These are phyloP conservation scores for Zele albiditarsus DNA, from an alignment of 2,888 invertebrate genomes.

Conservation along the genomic window DNA sequence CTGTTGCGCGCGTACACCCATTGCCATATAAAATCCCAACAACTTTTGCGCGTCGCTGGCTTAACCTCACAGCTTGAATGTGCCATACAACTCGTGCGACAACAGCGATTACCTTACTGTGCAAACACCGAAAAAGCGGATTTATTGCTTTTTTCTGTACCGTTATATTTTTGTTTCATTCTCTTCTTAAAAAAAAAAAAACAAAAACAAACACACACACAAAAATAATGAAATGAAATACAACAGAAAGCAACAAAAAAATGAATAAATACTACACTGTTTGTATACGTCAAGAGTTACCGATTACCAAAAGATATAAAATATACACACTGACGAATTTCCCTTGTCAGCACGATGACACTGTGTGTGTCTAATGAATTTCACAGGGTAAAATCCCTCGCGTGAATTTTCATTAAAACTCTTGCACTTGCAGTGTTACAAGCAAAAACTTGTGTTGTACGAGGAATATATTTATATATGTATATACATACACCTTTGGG, in stretches of 20 bases:
- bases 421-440: background rate
- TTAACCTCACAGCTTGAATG: slow-evolving; percentile 39
- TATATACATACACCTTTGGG: slow-evolving; percentile 29
- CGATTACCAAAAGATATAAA: background rate
- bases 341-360: background rate
- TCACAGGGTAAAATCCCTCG: background rate
- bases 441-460: background rate
- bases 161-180: slow-evolving; percentile 7
- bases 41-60: slow-evolving; percentile 36
- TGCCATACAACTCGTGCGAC: slow-evolving; percentile 28
- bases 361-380: background rate
- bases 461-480: slow-evolving; percentile 5
- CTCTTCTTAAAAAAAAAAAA: background rate
- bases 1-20: slow-evolving; percentile 27
- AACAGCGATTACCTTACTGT: background rate
- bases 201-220: background rate
- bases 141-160: slow-evolving; percentile 24
- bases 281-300: background rate
- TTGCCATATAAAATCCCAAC: slow-evolving; percentile 37
- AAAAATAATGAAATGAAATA: background rate
- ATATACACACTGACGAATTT: background rate
- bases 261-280: background rate
- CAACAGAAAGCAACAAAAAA: background rate
- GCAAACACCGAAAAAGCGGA: slow-evolving; percentile 25
- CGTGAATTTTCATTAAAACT: slow-evolving; percentile 13